Conservation (phyloP, 2,888 invertebrate species). For the Melanostoma scalare region DNA sequence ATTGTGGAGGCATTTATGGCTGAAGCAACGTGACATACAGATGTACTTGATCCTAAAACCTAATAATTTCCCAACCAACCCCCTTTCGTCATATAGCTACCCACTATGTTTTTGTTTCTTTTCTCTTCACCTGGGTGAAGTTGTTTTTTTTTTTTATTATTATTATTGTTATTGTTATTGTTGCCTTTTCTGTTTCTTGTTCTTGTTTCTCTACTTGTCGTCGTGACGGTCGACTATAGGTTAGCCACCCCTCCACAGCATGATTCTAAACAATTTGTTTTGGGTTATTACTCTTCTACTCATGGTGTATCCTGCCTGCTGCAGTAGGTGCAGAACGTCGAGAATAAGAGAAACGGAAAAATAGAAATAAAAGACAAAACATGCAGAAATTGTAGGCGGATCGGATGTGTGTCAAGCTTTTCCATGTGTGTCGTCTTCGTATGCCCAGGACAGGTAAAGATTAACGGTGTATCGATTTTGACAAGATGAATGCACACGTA, state of each 20-base stretch:
- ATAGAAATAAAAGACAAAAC: slow-evolving; percentile 16
- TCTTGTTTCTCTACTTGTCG: slow-evolving; percentile 42
- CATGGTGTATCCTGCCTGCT: slow-evolving; percentile 5
- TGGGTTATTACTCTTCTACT: slow-evolving; percentile 66
- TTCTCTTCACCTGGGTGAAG: slow-evolving; percentile 3
- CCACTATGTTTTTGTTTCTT: slow-evolving; percentile 18
- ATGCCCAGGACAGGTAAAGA: slow-evolving; percentile 61
- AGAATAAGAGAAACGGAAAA: slow-evolving; percentile 11
- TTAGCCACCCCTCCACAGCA: slow-evolving; percentile 11
- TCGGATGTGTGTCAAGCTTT: slow-evolving; percentile 68
- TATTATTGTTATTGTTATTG: not conserved
- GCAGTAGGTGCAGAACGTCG: slow-evolving; percentile 44
- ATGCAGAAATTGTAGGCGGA: slow-evolving; percentile 53
- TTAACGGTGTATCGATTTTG: slow-evolving; percentile 69
- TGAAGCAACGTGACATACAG: slow-evolving; percentile 56
- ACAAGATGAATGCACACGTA: slow-evolving; percentile 68
- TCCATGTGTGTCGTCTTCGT: slow-evolving; percentile 49
- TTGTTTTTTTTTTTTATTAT: slow-evolving; percentile 20
- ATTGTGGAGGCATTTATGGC: slow-evolving; percentile 67
- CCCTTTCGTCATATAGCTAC: no score
- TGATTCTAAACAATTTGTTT: slow-evolving; percentile 67
- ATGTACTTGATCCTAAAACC: slow-evolving; percentile 73
- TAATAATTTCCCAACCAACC: slow-evolving; percentile 55
- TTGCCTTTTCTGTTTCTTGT: not conserved
- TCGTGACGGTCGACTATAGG: slow-evolving; percentile 54